phyloP scores from a whole-genome alignment of 2,797 vertebrate genomes.

The Acipenser transmontanus region DNA sequence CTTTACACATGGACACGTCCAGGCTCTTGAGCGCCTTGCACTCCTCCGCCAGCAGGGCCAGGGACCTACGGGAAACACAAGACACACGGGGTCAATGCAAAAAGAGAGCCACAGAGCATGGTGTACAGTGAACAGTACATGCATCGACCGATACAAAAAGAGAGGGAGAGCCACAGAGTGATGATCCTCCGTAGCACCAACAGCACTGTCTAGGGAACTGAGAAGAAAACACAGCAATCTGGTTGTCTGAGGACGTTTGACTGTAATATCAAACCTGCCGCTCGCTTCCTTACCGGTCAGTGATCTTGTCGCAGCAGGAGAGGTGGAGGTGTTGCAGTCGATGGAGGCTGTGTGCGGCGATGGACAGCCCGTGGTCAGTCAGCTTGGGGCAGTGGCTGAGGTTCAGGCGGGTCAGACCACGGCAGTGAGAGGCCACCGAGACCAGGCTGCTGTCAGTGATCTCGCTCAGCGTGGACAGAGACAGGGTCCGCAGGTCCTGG shows the following conservation, averaged over 20 bases:
- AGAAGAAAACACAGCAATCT: no score
- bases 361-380: slow-evolving; percentile 59
- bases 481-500: slow-evolving; percentile 61
- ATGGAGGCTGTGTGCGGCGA: slow-evolving; percentile 48
- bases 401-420: slow-evolving; percentile 57
- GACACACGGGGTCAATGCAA: slow-evolving; percentile 4
- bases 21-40: slow-evolving; percentile 64
- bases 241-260: no score
- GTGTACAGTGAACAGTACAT: no score
- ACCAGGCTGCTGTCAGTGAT: slow-evolving; percentile 63
- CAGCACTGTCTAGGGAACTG: no score
- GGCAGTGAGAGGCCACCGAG: slow-evolving; percentile 61
- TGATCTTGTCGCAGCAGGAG: slow-evolving; percentile 65
- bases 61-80: slow-evolving; percentile 45
- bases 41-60: slow-evolving; percentile 52
- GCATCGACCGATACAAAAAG: no score
- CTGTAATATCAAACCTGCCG: no score
- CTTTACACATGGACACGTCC: slow-evolving; percentile 69
- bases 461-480: slow-evolving; percentile 64
- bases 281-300: slow-evolving; percentile 52
- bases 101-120: no score
- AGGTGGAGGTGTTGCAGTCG: slow-evolving; percentile 70
- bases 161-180: no score
- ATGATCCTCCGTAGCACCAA: no score
- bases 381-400: slow-evolving; percentile 66